Base-by-base conservation (phyloP, 2,797 vertebrate species). In the Odontamblyopus rebecca region DNA sequence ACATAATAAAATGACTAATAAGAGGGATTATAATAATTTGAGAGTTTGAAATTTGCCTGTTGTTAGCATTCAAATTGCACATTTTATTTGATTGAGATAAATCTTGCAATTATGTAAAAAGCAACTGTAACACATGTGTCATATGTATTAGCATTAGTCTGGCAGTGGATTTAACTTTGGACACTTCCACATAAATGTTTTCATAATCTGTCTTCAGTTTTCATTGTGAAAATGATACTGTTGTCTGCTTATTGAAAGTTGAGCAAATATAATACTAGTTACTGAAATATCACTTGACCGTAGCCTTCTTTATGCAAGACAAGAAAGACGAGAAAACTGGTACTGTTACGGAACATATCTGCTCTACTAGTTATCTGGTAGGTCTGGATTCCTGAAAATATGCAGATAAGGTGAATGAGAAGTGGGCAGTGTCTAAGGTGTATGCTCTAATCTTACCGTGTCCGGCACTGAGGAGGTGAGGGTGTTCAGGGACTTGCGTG, bases 401-500 rank as follows among this genome's bases (percentile, higher is more conserved):
- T 56, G 76, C 71, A 75, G 75, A 75, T 71, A 76, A 86, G 79
- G 67, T 32, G 44, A 50, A 44, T 61, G 26, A 72, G 35, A 85
- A 74, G 32, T 56, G n/a, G 44, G 15, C 44, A 26, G 9, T 35
- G 2, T 0, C 16, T 61, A 59, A 90, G 86, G 85, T 89, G 81
- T 82, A 81, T 76, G 70, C 72, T 78, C 73, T 80, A 78, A 82
- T 86, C 85, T 74, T 66, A 79, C 77, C 77, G 63, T 79, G 82
- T 66, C 74, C 51, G 68, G 73, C 57, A 79, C 0, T 15, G 76
- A 82, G 74, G 86, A 89, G 90, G 87, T 91, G 82, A 91, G 77
- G 68, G 62, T 86, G 82, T 85, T 88, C 65, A 54, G 86, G 85
- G 87, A 90, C 82, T 90, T 90, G 92, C 90, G 90, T 92, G 91